These are phyloP conservation scores for Drosophila arizonae DNA, from an alignment of 1,140 invertebrate species.

Conservation along the genomic window DNA sequence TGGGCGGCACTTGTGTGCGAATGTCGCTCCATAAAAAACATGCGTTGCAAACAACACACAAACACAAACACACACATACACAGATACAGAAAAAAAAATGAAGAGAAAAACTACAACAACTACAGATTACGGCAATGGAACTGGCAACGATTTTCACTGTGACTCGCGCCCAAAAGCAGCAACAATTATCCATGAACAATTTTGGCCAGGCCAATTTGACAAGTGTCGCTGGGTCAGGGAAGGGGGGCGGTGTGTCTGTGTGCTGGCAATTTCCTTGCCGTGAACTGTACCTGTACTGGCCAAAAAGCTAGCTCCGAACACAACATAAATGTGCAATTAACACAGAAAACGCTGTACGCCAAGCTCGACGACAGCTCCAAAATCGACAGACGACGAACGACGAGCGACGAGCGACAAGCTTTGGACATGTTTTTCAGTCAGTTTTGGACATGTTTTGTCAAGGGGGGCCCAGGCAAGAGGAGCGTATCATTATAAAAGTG, in stretches of 20 bases:
- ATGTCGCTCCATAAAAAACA: slow-evolving; percentile 55
- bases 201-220: slow-evolving; percentile 56
- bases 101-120: slow-evolving; percentile 2
- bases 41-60: slow-evolving; percentile 27
- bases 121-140: not conserved
- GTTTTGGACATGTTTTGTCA: too few relatives aligned
- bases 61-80: slow-evolving; percentile 3
- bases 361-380: slow-evolving; percentile 30
- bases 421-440: slow-evolving; percentile 9
- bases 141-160: slow-evolving; percentile 62
- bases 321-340: slow-evolving; percentile 62
- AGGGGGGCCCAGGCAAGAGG: not conserved
- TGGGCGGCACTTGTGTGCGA: slow-evolving; percentile 58
- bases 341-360: slow-evolving; percentile 43
- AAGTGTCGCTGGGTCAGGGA: not conserved
- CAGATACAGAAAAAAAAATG: not conserved
- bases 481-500: slow-evolving; percentile 68
- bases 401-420: slow-evolving; percentile 4
- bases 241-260: not conserved
- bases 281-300: slow-evolving; percentile 51
- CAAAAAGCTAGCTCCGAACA: slow-evolving; percentile 37
- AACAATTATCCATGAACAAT: slow-evolving; percentile 64
- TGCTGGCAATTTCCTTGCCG: slow-evolving; percentile 58
- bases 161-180: slow-evolving; percentile 55
- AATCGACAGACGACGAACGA: slow-evolving; percentile 2